Percentiles rank a stretch among this genome's conserved stretches.
phyloP scores from a whole-genome alignment of 2,113 vertebrate genomes.

The Gobius niger region DNA sequence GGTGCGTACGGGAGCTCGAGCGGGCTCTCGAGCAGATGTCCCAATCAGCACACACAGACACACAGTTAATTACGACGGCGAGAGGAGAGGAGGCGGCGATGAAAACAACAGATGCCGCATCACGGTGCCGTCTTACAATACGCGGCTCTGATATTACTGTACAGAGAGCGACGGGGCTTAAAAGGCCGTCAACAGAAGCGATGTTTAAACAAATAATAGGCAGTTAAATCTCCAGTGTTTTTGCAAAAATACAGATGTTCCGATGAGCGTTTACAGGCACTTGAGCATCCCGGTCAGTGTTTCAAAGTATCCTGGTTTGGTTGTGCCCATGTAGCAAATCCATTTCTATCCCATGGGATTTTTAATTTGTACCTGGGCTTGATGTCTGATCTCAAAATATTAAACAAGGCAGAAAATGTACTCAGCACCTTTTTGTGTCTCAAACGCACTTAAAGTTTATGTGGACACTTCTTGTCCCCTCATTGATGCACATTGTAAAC shows the following conservation, averaged over 20 bases:
- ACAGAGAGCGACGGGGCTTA: not conserved
- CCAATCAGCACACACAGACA: constrained; percentile 13
- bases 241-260: not conserved
- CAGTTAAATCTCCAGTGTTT: not conserved
- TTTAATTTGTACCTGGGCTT: too few relatives aligned
- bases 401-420: too few relatives aligned
- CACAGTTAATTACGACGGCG: constrained; percentile 35
- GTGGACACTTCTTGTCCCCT: too few relatives aligned
- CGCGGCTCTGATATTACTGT: not conserved
- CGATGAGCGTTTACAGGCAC: too few relatives aligned
- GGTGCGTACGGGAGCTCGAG: constrained; percentile 62
- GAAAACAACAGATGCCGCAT: constrained; percentile 38
- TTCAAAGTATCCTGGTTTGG: too few relatives aligned
- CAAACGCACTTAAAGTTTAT: too few relatives aligned
- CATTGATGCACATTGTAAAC: too few relatives aligned
- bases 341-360: too few relatives aligned
- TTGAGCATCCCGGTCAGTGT: too few relatives aligned
- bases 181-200: not conserved
- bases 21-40: constrained; percentile 33
- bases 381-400: too few relatives aligned
- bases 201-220: not conserved
- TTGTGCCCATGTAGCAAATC: too few relatives aligned
- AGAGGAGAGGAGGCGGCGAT: constrained; percentile 26
- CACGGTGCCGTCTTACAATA: constrained; percentile 7
- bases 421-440: too few relatives aligned